Evolutionary conservation across 2,888 invertebrate species (phyloP).

Genomic region (Metallyticus violacea): DNA sequence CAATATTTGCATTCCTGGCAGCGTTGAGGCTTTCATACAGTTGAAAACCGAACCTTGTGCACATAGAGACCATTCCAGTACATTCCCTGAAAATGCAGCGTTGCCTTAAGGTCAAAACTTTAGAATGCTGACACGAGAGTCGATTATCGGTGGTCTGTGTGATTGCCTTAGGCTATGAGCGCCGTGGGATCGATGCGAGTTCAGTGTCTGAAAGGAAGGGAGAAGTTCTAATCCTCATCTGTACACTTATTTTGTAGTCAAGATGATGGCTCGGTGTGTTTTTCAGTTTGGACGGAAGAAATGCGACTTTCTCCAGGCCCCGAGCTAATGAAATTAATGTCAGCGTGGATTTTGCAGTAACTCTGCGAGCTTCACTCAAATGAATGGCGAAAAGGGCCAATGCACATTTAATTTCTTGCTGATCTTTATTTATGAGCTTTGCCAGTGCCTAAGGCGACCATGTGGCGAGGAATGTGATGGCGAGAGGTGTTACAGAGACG

Average conservation of each 20-base stretch:
- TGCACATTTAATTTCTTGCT: not conserved
- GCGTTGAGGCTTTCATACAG: too few species aligned
- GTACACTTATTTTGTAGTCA: not conserved
- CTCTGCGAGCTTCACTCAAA: not conserved
- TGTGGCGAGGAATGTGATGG: not conserved
- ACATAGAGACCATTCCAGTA: too few species aligned
- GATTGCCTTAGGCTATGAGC: too few species aligned
- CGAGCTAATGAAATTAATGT: not conserved
- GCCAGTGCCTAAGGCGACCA: not conserved
- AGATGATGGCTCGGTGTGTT: not conserved
- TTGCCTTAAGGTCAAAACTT: too few species aligned
- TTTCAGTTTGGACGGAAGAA: not conserved
- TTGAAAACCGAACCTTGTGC: too few species aligned
- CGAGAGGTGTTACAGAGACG: not conserved
- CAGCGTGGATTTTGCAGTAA: not conserved
- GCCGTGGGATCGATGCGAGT: too few species aligned
- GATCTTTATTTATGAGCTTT: not conserved
- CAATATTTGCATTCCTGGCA: too few species aligned
- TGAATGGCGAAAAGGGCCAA: not conserved
- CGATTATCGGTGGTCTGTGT: too few species aligned
- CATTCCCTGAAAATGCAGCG: too few species aligned
- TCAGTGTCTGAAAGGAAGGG: too few species aligned
- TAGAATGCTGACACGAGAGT: too few species aligned
- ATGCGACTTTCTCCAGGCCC: not conserved
- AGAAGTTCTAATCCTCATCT: too few species aligned